Base-by-base conservation (phyloP, 92 coral and sea anemone species). In the Siderastrea siderea region DNA sequence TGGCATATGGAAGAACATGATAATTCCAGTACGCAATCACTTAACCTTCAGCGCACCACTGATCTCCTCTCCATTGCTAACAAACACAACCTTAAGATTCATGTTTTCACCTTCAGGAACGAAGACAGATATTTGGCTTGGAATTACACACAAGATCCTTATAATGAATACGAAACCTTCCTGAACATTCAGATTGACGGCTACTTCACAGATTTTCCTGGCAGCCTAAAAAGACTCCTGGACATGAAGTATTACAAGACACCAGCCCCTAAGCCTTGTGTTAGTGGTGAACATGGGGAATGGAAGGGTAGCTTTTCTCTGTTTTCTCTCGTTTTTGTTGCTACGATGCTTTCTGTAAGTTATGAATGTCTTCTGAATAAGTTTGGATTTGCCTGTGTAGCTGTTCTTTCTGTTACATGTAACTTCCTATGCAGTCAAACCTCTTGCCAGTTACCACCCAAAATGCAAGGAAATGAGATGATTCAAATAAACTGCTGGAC, bases 121-220 rank as follows among this genome's bases (percentile, higher is more conserved):
- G 86, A 81, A 45, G 63, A 69, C 58, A 55, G 2, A 4, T 81
- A 81, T 19, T 55, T 81, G 68, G 86, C 86, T 1, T 81, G 86
- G 86, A 81, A 81, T 81, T 81, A 69, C 77, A 81, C 68, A 43
- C 77, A 81, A 51, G 86, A 81, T 54, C 86, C 77, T 1, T 69
- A 69, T 16, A 81, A 68, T 44, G 86, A 81, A 10, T 81, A 81
- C 5, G 38, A 81, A 69, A 69, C 76, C 43, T 81, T 81, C 68
- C 45, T 81, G 16, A 55, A 81, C n/a, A 46, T 15, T 70, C 66
- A 45, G 3, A 45, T 81, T 45, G 86, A 81, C 55, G 86, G 86
- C 16, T 81, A 81, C 46, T 81, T 81, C 55, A 68, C 86, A 44
- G 86, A 81, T 81, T 81, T 81, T 45, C 86, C 86, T 15, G 68